Base-by-base conservation (phyloP, 2,113 vertebrate genomes). In the Aphyosemion australe region DNA sequence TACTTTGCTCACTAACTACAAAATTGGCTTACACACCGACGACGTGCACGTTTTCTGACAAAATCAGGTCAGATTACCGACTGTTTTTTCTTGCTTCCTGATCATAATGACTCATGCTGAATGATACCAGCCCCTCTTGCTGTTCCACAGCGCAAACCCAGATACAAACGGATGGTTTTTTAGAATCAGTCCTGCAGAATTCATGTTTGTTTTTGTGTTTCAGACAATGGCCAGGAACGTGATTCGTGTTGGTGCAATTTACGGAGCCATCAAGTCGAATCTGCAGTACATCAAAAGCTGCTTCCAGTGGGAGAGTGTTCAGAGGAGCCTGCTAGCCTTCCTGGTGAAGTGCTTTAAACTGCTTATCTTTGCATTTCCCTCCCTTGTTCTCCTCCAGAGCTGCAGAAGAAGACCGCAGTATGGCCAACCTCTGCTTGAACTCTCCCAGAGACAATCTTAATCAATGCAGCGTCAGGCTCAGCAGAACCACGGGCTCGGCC, bases 211-310 rank as follows among this genome's bases (percentile, higher is more conserved):
- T 75, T 31, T 0, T 84, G 26, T 71, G 10, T 84, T 81, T 64
- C 90, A 99, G 97, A 93, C 94, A 80, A 94, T 99, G 90, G 93
- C 95, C 12, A 93, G 95, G 79, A 98, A 99, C 65, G 93, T 96
- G 82, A 72, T 93, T 74, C 96, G 97, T 0, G 95, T 99, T 79
- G 93, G 94, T 85, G 94, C 92, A 69, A 91, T 98, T 77, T 94
- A 92, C 69, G 91, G 93, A 89, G 93, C 94, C 1, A 74, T 99
- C 78, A 94, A 90, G 92, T 94, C 94, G 47, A 92, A 93, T 16
- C 65, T 95, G 66, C 96, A 94, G 53, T 99, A 96, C 88, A 93
- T 99, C 78, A 95, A 94, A 82, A 98, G 96, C 94, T 99, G 97
- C 79, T 99, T 99, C 91, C 94, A 95, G 84, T 99, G 97, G 97